Evolutionary conservation across 1,140 invertebrate species (phyloP).

Genomic region (Cydia splendana): DNA sequence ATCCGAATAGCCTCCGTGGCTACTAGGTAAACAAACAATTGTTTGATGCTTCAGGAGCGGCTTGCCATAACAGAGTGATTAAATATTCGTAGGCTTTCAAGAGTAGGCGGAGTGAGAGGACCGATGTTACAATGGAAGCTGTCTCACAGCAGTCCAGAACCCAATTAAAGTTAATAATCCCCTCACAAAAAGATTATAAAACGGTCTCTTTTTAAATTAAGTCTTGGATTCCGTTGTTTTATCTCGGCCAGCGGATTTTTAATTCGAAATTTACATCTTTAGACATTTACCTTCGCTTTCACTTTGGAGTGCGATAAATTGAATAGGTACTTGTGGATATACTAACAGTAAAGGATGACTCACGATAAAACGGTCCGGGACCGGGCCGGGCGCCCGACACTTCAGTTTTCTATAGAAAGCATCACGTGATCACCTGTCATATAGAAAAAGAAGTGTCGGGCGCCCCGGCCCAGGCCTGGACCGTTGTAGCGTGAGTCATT

Average conservation of each 20-base stretch:
- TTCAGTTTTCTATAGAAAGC: too few species aligned
- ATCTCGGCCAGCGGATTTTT: conserved; percentile 34
- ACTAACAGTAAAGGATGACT: too few species aligned
- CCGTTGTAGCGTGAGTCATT: too few species aligned
- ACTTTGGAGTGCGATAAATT: not conserved
- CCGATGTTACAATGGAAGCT: conserved; percentile 56
- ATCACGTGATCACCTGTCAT: too few species aligned
- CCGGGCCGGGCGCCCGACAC: too few species aligned
- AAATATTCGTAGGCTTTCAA: conserved; percentile 46
- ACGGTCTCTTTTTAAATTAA: conserved; percentile 59
- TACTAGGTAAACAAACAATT: conserved; percentile 19
- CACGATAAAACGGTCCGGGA: too few species aligned
- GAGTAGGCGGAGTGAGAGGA: conserved; percentile 43
- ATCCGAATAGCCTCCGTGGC: not conserved
- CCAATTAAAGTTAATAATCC: conserved; percentile 77
- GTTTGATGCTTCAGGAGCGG: not conserved
- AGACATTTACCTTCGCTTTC: not conserved
- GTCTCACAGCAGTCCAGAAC: conserved; percentile 59
- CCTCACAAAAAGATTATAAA: conserved; percentile 51
- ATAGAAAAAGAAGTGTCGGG: too few species aligned
- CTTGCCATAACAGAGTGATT: conserved; percentile 38
- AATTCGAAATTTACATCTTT: conserved; percentile 13
- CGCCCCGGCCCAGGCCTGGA: too few species aligned
- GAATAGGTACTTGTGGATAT: not conserved
- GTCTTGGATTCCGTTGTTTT: conserved; percentile 50